Conservation (phyloP, 2,113 vertebrate species). For the Misgurnus mizolepis region DNA sequence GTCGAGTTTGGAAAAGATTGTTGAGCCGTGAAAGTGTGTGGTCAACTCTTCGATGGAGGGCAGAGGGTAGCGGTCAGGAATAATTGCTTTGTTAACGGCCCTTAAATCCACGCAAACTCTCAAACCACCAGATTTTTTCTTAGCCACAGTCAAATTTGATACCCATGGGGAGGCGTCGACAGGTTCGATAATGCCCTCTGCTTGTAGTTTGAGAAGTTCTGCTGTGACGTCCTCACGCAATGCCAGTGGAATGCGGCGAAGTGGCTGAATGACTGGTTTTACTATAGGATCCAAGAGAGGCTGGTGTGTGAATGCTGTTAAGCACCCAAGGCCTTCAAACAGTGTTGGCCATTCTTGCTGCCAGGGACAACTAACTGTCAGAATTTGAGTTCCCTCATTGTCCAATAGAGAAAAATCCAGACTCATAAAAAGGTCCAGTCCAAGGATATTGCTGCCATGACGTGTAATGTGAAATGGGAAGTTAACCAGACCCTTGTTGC, state of each 20-base stretch:
- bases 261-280: conserved; percentile 27
- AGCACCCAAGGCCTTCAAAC: conserved; percentile 23
- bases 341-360: conserved; percentile 9
- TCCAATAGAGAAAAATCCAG: conserved; percentile 13
- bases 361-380: neutral
- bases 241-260: conserved; percentile 10
- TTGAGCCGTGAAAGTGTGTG: conserved; percentile 7
- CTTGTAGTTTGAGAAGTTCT: conserved; percentile 17
- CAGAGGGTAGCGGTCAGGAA: conserved; percentile 4
- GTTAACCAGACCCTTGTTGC: neutral
- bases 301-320: conserved; percentile 24
- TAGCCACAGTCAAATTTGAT: neutral
- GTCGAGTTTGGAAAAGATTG: conserved; percentile 13
- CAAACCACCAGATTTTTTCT: conserved; percentile 2
- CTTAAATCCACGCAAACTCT: neutral
- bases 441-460: neutral
- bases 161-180: conserved; percentile 23
- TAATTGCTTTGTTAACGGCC: neutral
- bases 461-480: neutral
- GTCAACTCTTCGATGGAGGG: neutral
- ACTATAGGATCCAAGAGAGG: conserved; percentile 1
- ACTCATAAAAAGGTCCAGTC: neutral
- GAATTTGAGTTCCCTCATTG: neutral
- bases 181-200: conserved; percentile 16
- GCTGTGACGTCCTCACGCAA: neutral